Conservation (phyloP, 2,797 vertebrate genomes). For the Eremophila alpestris region DNA sequence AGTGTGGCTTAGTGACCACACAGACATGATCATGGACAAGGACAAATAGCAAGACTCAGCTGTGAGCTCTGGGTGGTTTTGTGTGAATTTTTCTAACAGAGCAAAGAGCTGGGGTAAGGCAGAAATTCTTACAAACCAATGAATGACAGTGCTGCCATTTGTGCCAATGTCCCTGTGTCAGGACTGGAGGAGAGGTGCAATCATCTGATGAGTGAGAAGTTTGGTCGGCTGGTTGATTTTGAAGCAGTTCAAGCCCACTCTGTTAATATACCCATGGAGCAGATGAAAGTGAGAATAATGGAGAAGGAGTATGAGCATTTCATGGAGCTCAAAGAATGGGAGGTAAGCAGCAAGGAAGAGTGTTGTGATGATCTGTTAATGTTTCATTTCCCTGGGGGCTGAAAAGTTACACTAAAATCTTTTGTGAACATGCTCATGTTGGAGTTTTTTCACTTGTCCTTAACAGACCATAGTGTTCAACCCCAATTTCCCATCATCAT, state of each 20-base stretch:
- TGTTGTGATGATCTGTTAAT: not conserved
- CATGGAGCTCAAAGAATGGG: constrained; percentile 80
- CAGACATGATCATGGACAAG: not conserved
- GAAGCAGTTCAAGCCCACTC: constrained; percentile 85
- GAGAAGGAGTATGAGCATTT: constrained; percentile 70
- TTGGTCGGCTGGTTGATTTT: constrained; percentile 86
- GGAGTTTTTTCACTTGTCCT: not conserved
- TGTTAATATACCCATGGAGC: constrained; percentile 82
- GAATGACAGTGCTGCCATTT: not conserved
- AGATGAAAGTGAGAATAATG: constrained; percentile 83
- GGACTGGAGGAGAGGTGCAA: constrained; percentile 81
- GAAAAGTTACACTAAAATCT: not conserved
- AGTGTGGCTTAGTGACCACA: not conserved
- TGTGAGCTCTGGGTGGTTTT: not conserved
- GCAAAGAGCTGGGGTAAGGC: not conserved
- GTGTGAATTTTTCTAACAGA: not conserved
- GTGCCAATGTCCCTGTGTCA: not conserved
- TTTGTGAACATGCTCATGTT: not conserved
- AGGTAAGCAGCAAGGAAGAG: constrained; percentile 72
- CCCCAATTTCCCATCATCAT: not conserved
- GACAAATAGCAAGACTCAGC: not conserved
- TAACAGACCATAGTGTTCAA: not conserved
- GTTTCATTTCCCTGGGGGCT: not conserved
- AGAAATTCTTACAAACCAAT: not conserved
- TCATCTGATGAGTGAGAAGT: constrained; percentile 86